phyloP scores from a whole-genome alignment of 2,888 invertebrate species.

The Drosophila falleni region DNA sequence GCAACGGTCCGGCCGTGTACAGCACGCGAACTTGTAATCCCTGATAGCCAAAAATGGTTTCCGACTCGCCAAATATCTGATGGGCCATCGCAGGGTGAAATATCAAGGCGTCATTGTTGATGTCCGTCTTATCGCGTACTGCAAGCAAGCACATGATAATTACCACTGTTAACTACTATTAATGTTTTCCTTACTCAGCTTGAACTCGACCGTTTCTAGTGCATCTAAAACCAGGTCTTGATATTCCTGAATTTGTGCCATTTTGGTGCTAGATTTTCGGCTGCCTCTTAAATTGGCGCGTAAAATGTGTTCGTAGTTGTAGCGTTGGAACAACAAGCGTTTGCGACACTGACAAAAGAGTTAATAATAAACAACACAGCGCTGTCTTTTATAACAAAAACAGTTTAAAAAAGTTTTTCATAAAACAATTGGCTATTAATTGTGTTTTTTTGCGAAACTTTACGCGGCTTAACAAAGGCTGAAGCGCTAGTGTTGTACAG shows the following conservation, averaged over 20 bases:
- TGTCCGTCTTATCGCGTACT: constrained; percentile 89
- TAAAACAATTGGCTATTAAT: constrained; percentile 17
- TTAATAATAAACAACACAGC: constrained; percentile 23
- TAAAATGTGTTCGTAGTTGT: constrained; percentile 55
- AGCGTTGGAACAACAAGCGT: constrained; percentile 31
- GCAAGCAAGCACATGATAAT: constrained; percentile 1
- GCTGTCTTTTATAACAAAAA: constrained; percentile 2
- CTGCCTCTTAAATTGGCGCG: constrained; percentile 67
- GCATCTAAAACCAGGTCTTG: constrained; percentile 83
- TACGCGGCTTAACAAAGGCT: constrained; percentile 58
- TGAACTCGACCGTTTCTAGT: constrained; percentile 83
- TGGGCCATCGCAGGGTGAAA: constrained; percentile 96
- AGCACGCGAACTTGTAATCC: constrained; percentile 92
- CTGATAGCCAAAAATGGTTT: constrained; percentile 97
- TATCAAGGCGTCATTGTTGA: constrained; percentile 88
- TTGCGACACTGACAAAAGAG: constrained; percentile 28
- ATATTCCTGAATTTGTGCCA: constrained; percentile 82
- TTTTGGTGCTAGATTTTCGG: constrained; percentile 40
- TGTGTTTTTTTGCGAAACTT: constrained; percentile 26
- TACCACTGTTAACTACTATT: neutral
- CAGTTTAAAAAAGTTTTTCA: constrained; percentile 21
- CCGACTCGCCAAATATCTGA: constrained; percentile 96
- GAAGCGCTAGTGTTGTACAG: constrained; percentile 23
- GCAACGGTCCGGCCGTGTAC: constrained; percentile 92
- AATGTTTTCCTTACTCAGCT: constrained; percentile 78